Evolutionary conservation across 1,140 invertebrate genomes (phyloP), one percentile per base, ranked within the genome.

Genomic region (Scaptomyza pallida): DNA sequence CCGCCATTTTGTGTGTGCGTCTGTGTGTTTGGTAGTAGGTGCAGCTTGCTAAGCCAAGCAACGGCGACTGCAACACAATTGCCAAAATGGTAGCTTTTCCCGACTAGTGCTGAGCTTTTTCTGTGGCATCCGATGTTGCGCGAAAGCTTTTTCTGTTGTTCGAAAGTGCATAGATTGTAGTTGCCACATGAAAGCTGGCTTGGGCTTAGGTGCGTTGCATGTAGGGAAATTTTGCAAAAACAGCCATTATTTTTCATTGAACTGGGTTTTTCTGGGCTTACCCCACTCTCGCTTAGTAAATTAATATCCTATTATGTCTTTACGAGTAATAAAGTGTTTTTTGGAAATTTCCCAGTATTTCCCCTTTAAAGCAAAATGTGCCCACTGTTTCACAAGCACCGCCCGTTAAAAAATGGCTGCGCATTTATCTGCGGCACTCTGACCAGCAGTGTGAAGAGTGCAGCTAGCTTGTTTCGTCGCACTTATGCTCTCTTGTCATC

Each of bases 361-460:
- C 52, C 75, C 78, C 82, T n/a, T n/a, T 48, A 26, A 17, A 15
- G 26, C 16, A 16, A 9, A 54, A n/a, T n/a, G 16, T 47, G 50
- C 50, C 45, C 71, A 54, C 40, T 50, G 40, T 17, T 23, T 9
- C 9, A 30, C 61, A 67, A 72, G 81, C 80, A 45, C 83, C 81
- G 81, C 82, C 83, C 57, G 74, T 55, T 69, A 75, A 88, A 86
- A 86, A 86, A 86, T 86, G 82, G 82, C 82, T 89, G 82, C 82
- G 56, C 43, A 78, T 78, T 88, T 86, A 86, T 89, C 82, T 86
- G 41, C 26, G 19, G 71, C 51, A 33, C 47, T 33, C 33, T 1
- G 2, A 2, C 5, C 16, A 9, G 19, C 15, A n/a, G 82, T 50
- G 67, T n/a, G 35, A 86, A 48, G 43, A 68, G 51, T 17, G 45